phyloP scores from a whole-genome alignment of 2,888 invertebrate species.

The Tachina fera region DNA sequence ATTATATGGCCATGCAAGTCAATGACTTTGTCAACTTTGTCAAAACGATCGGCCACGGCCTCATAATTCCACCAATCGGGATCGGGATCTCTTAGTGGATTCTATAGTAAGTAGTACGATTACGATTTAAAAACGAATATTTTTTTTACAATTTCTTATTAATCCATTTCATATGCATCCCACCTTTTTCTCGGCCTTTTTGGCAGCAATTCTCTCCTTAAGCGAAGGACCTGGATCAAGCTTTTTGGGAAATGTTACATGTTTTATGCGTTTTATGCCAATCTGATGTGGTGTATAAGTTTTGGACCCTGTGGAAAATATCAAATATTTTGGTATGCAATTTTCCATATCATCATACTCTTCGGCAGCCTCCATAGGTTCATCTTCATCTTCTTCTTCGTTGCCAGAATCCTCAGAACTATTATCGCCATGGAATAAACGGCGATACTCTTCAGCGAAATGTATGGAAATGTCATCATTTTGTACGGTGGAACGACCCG shows the following conservation, averaged over 20 bases:
- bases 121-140: background rate
- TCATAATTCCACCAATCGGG: slow-evolving; percentile 88
- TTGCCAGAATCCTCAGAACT: slow-evolving; percentile 71
- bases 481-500: slow-evolving; percentile 35
- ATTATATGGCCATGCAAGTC: slow-evolving; percentile 94
- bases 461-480: slow-evolving; percentile 83
- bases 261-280: slow-evolving; percentile 89
- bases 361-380: slow-evolving; percentile 72
- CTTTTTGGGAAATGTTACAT: slow-evolving; percentile 87
- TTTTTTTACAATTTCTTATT: background rate
- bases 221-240: slow-evolving; percentile 88
- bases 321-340: slow-evolving; percentile 85
- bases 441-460: slow-evolving; percentile 86
- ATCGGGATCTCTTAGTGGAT: slow-evolving; percentile 83
- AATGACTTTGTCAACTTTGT: slow-evolving; percentile 90
- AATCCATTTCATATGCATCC: background rate
- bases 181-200: slow-evolving; percentile 83
- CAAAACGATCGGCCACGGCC: slow-evolving; percentile 87
- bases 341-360: slow-evolving; percentile 86
- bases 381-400: slow-evolving; percentile 71
- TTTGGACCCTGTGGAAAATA: slow-evolving; percentile 92
- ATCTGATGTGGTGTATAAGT: slow-evolving; percentile 94
- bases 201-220: slow-evolving; percentile 86
- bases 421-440: slow-evolving; percentile 74
- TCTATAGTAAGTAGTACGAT: slow-evolving; percentile 67